Percentiles rank a stretch among this genome's conserved stretches.
phyloP scores from a whole-genome alignment of 2,888 invertebrate species.

The Ophion ventricosus region DNA sequence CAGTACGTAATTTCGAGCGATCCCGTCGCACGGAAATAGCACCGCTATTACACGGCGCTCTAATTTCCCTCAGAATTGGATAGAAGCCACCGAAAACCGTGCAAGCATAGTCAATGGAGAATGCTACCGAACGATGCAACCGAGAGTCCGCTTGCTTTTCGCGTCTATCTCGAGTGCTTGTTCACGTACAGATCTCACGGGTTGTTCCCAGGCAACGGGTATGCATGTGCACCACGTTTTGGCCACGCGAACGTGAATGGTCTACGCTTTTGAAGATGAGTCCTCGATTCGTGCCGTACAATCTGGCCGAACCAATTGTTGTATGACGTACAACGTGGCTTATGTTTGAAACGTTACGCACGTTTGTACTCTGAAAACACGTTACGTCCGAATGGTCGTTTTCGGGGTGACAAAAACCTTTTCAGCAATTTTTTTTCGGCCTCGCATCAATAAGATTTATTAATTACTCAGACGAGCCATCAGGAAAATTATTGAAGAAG shows the following conservation, averaged over 20 bases:
- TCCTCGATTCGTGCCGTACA: slow-evolving; percentile 14
- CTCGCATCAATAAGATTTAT: background rate
- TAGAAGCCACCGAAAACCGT: slow-evolving; percentile 54
- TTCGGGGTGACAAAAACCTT: background rate
- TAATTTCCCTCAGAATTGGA: slow-evolving; percentile 58
- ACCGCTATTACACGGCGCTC: slow-evolving; percentile 42
- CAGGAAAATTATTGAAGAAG: background rate
- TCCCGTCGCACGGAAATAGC: slow-evolving; percentile 6
- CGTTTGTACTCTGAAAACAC: background rate
- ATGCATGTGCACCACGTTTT: slow-evolving; percentile 45
- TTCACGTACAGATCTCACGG: slow-evolving; percentile 42
- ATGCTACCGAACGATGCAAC: slow-evolving; percentile 26
- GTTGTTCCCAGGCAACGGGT: slow-evolving; percentile 1
- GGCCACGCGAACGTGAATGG: slow-evolving; percentile 44
- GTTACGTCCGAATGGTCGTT: background rate
- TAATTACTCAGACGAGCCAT: background rate
- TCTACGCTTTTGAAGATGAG: slow-evolving; percentile 1
- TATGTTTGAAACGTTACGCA: slow-evolving; percentile 35
- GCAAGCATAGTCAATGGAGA: slow-evolving; percentile 55
- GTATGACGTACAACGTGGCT: slow-evolving; percentile 25
- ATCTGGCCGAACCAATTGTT: slow-evolving; percentile 38
- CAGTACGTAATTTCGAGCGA: slow-evolving; percentile 22
- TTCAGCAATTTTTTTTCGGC: background rate
- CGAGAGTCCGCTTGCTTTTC: slow-evolving; percentile 41
- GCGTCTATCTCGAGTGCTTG: slow-evolving; percentile 23